Evolutionary conservation across 1,140 invertebrate genomes (phyloP), one percentile per base, ranked within the genome.

Genomic region (Capitella teleta): DNA sequence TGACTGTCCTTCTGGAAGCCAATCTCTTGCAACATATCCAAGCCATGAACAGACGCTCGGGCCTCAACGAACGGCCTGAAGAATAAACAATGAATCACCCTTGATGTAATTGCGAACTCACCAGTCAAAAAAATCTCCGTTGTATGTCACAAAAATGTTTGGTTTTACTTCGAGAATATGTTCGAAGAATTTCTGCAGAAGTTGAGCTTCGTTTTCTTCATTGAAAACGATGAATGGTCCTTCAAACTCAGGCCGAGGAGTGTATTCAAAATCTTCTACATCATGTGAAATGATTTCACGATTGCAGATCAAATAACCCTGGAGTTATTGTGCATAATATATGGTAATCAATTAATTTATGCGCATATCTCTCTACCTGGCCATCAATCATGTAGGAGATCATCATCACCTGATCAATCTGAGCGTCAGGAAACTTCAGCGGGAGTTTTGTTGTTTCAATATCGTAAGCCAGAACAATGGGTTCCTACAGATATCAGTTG

Each of bases 301-400:
- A 73, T 97, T 97, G 23, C 87, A 94, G 56, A 98, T 96, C 40
- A 98, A 74, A 72, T 82, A 97, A 18, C 84, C 84, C 75, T 81
- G 55, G 28, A 36, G 52, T n/a, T n/a, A n/a, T n/a, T n/a, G n/a
- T n/a, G n/a, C n/a, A n/a, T n/a, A n/a, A n/a, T n/a, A n/a, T n/a
- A n/a, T n/a, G n/a, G n/a, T n/a, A n/a, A n/a, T n/a, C n/a, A n/a
- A n/a, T n/a, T n/a, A n/a, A n/a, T n/a, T n/a, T n/a, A n/a, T n/a
- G n/a, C n/a, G n/a, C n/a, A n/a, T n/a, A n/a, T n/a, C n/a, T n/a
- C n/a, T n/a, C 12, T 74, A 83, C 88, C 82, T 93, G 85, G 3
- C 83, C 93, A 76, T 98, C 94, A 54, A 98, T 93, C 95, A 99
- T 98, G 68, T 98, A 99, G 0, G 95, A 98, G 59, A 99, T 98